Base-by-base conservation (phyloP, 1,140 invertebrate genomes). In the Papilio machaon region DNA sequence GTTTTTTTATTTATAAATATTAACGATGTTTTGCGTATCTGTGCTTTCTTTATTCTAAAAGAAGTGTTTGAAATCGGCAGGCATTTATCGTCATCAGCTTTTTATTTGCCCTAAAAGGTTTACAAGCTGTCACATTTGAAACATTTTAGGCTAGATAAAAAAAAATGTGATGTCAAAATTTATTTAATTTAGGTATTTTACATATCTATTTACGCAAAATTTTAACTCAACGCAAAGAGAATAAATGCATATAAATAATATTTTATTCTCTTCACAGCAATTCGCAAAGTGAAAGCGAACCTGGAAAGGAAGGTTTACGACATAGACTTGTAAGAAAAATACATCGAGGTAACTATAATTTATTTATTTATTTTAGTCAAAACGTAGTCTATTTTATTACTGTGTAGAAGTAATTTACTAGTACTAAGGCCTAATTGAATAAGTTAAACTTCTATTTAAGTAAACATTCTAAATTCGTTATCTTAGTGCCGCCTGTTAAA, bases 261-360 rank as follows among this genome's bases (percentile, higher is more conserved):
- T 78, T 60, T 60, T 60, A 4, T 67, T 46, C 17, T 5, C n/a
- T 78, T 89, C 85, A 8, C 84, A 93, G 91, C 54, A 83, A 85
- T 81, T 86, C 91, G 47, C 91, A 92, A 77, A 85, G 86, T 23
- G 93, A 93, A 19, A 83, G 77, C 17, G 93, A 94, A 84, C 82
- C 88, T 35, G 93, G 92, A 8, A 92, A 86, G 82, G 93, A 94
- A 84, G 92, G 93, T 15, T 85, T 94, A 13, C 86, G 93, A 19
- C 93, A 94, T 81, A 91, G 93, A 84, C 82, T 94, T 73, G 92
- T 91, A 46, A 89, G 90, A 80, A 94, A 93, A 89, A 93, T 92
- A 85, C 92, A 94, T 82, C 91, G 89, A 92, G 92, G 91, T 94
- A 80, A 83, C 84, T 82, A 58, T 79, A 15, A 67, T 82, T 70